Evolutionary conservation across 2,113 vertebrate species (phyloP), one percentile per base, ranked within the genome.

Genomic region (Eudyptes chrysolophus): DNA sequence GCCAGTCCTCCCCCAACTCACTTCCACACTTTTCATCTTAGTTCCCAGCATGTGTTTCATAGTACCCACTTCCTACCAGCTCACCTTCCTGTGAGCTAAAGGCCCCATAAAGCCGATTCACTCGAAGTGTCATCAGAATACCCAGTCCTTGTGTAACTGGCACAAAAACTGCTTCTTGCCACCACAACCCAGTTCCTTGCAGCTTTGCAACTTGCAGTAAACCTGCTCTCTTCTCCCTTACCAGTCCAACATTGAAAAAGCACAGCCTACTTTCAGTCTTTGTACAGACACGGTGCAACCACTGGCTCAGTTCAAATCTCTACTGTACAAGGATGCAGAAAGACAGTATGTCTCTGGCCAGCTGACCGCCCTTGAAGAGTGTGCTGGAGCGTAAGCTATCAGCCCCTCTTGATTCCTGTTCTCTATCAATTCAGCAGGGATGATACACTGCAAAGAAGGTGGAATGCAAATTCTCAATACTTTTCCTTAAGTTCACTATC

Each of bases 111-210:
- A 55, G 27, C 16, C 9, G 11, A 65, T 36, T 25, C 8, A 46
- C 44, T 74, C 74, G 42, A 78, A 72, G 48, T 16, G 14, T 34
- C 85, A 70, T 32, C 62, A 70, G 29, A 57, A 49, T 38, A 44
- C 13, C 9, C 0, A 1, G 57, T 51, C 52, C 32, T 34, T 62
- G 32, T 34, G 27, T 4, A 16, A n/a, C 38, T 1, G 1, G 26
- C n/a, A 82, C 25, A 61, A 61, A 80, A 32, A 12, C 42, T 51
- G 27, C 32, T 86, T 82, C 58, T 72, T 60, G 52, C 21, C 74
- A 62, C 9, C 32, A 42, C 29, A 89, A 60, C 13, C 11, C 68
- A 48, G 49, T 57, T 62, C 27, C 42, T n/a, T 75, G 22, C 30
- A 76, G 40, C 75, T 76, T 38, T 54, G 30, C 5, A 8, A 12